These are phyloP conservation scores for Entomobrya proxima DNA, from an alignment of 2,888 invertebrate species.

Conservation along the genomic window DNA sequence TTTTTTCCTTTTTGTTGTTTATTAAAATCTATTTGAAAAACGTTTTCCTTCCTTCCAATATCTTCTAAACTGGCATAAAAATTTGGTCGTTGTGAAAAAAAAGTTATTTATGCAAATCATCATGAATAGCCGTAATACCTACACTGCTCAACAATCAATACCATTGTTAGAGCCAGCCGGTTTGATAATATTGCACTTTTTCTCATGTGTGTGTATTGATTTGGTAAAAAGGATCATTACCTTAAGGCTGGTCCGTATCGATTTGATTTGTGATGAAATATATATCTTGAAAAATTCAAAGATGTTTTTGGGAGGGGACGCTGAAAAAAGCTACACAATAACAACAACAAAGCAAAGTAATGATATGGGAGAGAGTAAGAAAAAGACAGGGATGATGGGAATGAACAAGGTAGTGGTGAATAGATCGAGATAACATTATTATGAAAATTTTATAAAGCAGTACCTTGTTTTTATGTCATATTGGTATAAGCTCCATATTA, in stretches of 20 bases:
- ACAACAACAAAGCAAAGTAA: background rate
- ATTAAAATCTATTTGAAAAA: conserved; percentile 27
- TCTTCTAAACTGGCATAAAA: background rate
- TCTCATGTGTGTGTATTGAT: background rate
- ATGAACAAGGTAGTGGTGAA: background rate
- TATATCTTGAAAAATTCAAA: conserved; percentile 37
- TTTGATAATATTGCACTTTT: background rate
- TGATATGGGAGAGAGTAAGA: conserved; percentile 4
- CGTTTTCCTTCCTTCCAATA: background rate
- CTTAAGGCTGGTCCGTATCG: conserved; percentile 57
- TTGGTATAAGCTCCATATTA: background rate
- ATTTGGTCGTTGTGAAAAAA: background rate
- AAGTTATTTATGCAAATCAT: conserved; percentile 49
- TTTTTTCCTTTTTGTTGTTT: background rate
- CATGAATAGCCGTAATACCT: conserved; percentile 6
- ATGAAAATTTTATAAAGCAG: background rate
- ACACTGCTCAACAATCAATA: conserved; percentile 38
- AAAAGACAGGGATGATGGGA: conserved; percentile 27
- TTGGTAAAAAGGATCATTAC: conserved; percentile 33
- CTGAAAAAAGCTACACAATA: background rate
- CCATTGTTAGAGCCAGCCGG: conserved; percentile 6
- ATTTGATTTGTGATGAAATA: conserved; percentile 64
- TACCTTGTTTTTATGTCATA: background rate
- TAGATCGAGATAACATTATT: conserved; percentile 49
- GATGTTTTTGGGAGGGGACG: conserved; percentile 61